Evolutionary conservation across 2,888 invertebrate species (phyloP).

Genomic region (Macaria notata): DNA sequence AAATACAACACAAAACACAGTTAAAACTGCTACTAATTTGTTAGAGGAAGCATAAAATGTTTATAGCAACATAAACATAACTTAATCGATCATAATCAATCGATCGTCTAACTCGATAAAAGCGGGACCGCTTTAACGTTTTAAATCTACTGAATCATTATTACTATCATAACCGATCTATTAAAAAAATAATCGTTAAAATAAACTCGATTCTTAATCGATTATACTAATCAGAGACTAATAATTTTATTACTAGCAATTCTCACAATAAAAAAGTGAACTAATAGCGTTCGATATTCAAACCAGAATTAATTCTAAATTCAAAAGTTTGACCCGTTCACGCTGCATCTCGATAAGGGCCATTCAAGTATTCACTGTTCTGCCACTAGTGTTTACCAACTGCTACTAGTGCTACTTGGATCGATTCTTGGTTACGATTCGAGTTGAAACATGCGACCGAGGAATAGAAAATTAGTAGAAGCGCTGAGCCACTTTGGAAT

Average conservation of each 20-base stretch:
- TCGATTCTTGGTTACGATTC: slow-evolving; percentile 29
- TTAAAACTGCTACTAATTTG: not conserved
- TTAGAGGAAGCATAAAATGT: slow-evolving; percentile 15
- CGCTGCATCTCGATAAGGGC: slow-evolving; percentile 31
- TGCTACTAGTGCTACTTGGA: slow-evolving; percentile 39
- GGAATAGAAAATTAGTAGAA: slow-evolving; percentile 51
- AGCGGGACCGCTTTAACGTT: slow-evolving; percentile 34
- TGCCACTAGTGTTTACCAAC: slow-evolving; percentile 44
- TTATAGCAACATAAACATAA: slow-evolving; percentile 7
- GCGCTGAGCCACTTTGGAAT: slow-evolving; percentile 44
- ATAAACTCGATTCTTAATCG: not conserved
- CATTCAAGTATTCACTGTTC: slow-evolving; percentile 4
- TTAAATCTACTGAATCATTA: slow-evolving; percentile 17
- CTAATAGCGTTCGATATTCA: too few species aligned
- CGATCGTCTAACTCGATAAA: slow-evolving; percentile 16
- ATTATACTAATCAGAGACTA: too few species aligned
- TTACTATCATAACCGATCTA: slow-evolving; percentile 14
- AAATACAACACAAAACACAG: not conserved
- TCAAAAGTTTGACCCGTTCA: slow-evolving; percentile 21
- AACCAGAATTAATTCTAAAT: slow-evolving; percentile 4
- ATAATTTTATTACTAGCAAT: too few species aligned
- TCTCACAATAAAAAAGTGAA: too few species aligned
- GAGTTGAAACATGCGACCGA: slow-evolving; percentile 42
- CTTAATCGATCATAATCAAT: slow-evolving; percentile 19
- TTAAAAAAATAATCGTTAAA: slow-evolving; percentile 19